Evolutionary conservation across 53 echinoderm and acorn worm genomes (phyloP), one percentile per base, ranked within the genome.

Genomic region (Crossaster papposus): DNA sequence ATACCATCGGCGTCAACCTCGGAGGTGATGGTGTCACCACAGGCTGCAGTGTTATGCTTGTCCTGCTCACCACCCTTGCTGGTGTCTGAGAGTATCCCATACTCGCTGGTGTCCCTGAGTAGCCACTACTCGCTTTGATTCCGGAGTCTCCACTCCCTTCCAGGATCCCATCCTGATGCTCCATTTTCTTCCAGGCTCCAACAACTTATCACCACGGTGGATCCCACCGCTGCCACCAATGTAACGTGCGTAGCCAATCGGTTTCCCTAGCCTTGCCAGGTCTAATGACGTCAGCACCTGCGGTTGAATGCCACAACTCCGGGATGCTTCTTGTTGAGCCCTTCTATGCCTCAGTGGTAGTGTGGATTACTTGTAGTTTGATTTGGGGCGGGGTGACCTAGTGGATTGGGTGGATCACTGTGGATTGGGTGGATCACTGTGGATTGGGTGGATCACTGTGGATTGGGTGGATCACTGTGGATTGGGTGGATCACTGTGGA

Each of bases 141-240:
- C 62, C 62, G 68, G 28, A 26, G 68, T 68, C n/a, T 68, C 68
- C 68, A 68, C 28, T n/a, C 68, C 68, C 68, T n/a, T 68, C 68
- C 68, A 26, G 68, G n/a, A 68, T 68, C 28, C n/a, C 22, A 26
- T 26, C 24, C 68, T 28, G 68, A 68, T 23, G 62, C 18, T 68
- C 68, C n/a, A n/a, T 68, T 68, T 68, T 68, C 68, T 26, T 10
- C 68, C 28, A 68, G 68, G n/a, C 68, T n/a, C 28, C 24, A 26
- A 68, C 68, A 20, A 10, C 68, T 68, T 11, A 24, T 68, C 24
- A 68, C 68, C n/a, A 68, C 68, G 28, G 22, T 26, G 68, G 28
- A 73, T 73, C 74, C 74, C 74, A 73, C 74, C 74, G 74, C 74
- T 73, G 74, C 74, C 74, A 73, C 74, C 74, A 73, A 35, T 73